These are phyloP conservation scores for Elaphurus davidianus DNA, from an alignment of 2,113 vertebrate species.

Conservation along the genomic window DNA sequence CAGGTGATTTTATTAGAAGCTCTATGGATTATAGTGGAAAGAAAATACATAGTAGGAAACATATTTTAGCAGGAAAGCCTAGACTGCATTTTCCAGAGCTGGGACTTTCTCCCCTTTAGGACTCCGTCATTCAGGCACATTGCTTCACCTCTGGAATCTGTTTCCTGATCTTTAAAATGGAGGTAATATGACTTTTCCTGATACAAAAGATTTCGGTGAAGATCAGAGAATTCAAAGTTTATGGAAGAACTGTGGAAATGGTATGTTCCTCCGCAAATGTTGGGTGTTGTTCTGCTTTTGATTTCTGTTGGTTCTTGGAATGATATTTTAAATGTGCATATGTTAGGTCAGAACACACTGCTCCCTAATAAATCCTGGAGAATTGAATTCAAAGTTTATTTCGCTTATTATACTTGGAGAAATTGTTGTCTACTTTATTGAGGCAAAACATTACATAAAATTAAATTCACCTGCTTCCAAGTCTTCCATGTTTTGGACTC, in stretches of 20 bases:
- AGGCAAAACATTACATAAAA: not conserved
- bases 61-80: not conserved
- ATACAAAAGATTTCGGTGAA: not conserved
- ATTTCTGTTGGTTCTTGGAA: not conserved
- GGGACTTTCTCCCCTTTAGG: not conserved
- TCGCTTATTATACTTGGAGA: not conserved
- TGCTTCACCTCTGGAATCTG: not conserved
- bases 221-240: not conserved
- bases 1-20: not conserved
- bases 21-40: rapidly evolving
- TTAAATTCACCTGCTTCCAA: not conserved
- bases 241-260: not conserved
- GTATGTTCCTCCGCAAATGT: not conserved
- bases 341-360: not conserved
- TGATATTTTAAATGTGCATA: not conserved
- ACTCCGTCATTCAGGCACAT: not conserved
- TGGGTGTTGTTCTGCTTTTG: not conserved
- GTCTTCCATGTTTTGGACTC: not conserved
- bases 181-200: not conserved
- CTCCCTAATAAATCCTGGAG: not conserved
- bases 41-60: not conserved
- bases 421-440: not conserved
- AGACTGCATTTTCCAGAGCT: not conserved
- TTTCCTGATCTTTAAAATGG: not conserved
- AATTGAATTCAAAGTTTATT: not conserved